These are phyloP conservation scores for Calliphora vomitoria DNA, from an alignment of 2,888 invertebrate genomes.

Conservation along the genomic window DNA sequence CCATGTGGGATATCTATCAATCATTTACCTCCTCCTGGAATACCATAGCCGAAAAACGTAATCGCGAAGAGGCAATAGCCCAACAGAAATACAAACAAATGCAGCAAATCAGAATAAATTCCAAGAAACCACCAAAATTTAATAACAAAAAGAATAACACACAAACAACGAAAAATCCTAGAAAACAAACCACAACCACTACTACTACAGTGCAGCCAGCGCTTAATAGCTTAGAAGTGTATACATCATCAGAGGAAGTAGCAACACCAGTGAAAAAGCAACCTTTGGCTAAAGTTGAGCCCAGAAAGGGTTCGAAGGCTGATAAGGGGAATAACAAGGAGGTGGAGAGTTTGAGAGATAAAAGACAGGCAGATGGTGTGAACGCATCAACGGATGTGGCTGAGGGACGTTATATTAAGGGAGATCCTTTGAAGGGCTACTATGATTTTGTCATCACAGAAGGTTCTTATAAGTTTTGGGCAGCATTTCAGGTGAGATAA, in stretches of 20 bases:
- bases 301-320: constrained; percentile 62
- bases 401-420: constrained; percentile 84
- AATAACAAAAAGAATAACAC: constrained; percentile 71
- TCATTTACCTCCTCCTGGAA: constrained; percentile 81
- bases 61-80: constrained; percentile 72
- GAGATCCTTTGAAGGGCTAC: constrained; percentile 91
- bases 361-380: constrained; percentile 68
- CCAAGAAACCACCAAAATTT: constrained; percentile 79
- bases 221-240: neutral
- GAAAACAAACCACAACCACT: constrained; percentile 68
- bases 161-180: constrained; percentile 54
- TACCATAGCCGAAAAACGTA: constrained; percentile 78
- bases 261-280: neutral
- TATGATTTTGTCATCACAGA: constrained; percentile 95
- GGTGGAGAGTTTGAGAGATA: constrained; percentile 73
- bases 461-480: constrained; percentile 95
- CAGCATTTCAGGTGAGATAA: constrained; percentile 90
- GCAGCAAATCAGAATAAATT: constrained; percentile 78
- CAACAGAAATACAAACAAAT: constrained; percentile 76
- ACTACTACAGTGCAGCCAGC: neutral
- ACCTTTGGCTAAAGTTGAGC: constrained; percentile 63
- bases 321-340: constrained; percentile 59
- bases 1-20: constrained; percentile 82
- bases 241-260: neutral
- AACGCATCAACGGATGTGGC: constrained; percentile 76